Evolutionary conservation across 2,888 invertebrate species (phyloP), one percentile per base, ranked within the genome.

Genomic region (Luperina nickerlii): DNA sequence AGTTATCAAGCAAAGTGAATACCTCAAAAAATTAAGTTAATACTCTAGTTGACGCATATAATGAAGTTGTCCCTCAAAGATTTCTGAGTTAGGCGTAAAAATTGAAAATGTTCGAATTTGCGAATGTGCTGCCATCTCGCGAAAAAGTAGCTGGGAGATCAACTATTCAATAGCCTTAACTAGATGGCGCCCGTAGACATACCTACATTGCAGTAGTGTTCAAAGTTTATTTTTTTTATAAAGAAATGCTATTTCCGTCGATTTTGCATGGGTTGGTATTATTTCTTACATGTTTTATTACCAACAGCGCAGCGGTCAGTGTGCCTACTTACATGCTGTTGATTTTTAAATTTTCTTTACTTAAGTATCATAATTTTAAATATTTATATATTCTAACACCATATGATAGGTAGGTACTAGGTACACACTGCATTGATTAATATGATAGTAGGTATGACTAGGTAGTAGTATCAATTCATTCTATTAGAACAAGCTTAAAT

Each of bases 171-270:
- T n/a, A n/a, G n/a, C n/a, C n/a, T n/a, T n/a, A 1, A 27, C 60
- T 62, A 81, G 81, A 78, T 81, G 84, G 70, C 81, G 79, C 27
- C 9, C 27, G 13, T 42, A 42, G 45, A 18, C 27, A 27, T 27
- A 60, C 13, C n/a, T 32, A 32, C 7, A 15, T 8, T 32, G 2
- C 18, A 20, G 18, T 15, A 42, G 9, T 45, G 45, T 68, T 68
- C 27, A 67, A 3, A 1, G 13, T 38, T 13, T 66, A 24, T 24
- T 66, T 24, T 7, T 32, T 32, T 4, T 6, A 4, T 8, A 42
- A n/a, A 42, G 13, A 66, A 38, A 13, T 38, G 24, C 20, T 3
- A 42, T 24, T 42, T n/a, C 5, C 2, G 13, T 11, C n/a, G 5
- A 27, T 60, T n/a, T 27, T 27, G 13, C n/a, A 27, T 13, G n/a